These are phyloP conservation scores for Suillia variegata DNA, from an alignment of 2,888 invertebrate species.

Conservation along the genomic window DNA sequence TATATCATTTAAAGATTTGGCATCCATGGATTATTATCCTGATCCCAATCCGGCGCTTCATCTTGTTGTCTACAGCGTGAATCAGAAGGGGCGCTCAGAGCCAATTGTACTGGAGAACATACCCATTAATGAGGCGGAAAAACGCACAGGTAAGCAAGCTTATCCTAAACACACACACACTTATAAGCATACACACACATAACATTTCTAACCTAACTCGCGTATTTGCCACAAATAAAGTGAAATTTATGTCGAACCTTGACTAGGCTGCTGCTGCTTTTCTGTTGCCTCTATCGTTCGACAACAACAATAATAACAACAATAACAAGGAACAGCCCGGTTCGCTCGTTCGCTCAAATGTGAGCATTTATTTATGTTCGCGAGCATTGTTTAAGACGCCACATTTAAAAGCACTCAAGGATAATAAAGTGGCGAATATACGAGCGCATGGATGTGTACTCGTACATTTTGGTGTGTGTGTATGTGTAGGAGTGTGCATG, in stretches of 20 bases:
- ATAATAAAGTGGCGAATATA: constrained; percentile 12
- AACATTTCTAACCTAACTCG: constrained; percentile 3
- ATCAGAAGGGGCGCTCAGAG: constrained; percentile 85
- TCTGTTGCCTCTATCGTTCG: not conserved
- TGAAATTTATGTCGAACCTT: constrained; percentile 26
- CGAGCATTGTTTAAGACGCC: constrained; percentile 15
- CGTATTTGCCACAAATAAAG: constrained; percentile 23
- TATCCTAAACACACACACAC: not conserved
- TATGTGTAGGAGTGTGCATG: too few species aligned
- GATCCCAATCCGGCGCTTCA: constrained; percentile 69
- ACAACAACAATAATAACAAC: not conserved
- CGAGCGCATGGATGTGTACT: not conserved
- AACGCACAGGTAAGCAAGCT: constrained; percentile 76
- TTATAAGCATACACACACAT: not conserved
- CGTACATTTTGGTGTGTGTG: not conserved
- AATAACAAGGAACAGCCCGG: not conserved
- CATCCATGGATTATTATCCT: constrained; percentile 59
- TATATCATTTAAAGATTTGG: constrained; percentile 48
- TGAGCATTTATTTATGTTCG: constrained; percentile 3
- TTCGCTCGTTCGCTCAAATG: not conserved
- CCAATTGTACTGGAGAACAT: constrained; percentile 83
- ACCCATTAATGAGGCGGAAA: constrained; percentile 84
- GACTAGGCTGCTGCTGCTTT: constrained; percentile 21
- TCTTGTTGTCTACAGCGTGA: constrained; percentile 80
- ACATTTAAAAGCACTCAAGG: constrained; percentile 14